Evolutionary conservation across 2,113 vertebrate genomes (phyloP).

Genomic region (Chloropsis cyanopogon): DNA sequence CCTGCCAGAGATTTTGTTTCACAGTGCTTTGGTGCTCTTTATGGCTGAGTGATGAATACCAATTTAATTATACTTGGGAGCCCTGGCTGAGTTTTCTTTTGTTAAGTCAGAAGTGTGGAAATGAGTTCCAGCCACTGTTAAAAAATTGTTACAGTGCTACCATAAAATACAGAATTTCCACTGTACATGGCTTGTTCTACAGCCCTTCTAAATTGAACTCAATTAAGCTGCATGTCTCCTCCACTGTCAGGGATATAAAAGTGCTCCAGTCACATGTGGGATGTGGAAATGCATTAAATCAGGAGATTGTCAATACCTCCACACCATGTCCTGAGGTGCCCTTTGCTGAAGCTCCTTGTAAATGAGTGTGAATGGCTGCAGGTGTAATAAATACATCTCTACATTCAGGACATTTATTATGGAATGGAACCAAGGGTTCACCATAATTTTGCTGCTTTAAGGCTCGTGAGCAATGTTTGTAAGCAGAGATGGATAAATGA

Average conservation of each 20-base stretch:
- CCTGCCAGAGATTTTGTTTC: slow-evolving; percentile 15
- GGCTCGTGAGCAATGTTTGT: background rate
- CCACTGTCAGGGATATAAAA: background rate
- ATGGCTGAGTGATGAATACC: slow-evolving; percentile 28
- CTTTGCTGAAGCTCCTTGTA: background rate
- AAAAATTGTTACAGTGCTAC: background rate
- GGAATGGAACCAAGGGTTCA: background rate
- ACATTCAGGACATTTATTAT: background rate
- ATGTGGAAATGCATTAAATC: slow-evolving; percentile 28
- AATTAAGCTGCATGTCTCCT: slow-evolving; percentile 25
- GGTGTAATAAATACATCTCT: background rate
- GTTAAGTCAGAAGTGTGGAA: slow-evolving; percentile 33
- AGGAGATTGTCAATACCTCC: background rate
- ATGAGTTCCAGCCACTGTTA: slow-evolving; percentile 30
- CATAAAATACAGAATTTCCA: slow-evolving; percentile 21
- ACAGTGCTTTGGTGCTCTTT: background rate
- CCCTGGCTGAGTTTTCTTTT: slow-evolving; percentile 19
- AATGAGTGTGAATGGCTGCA: background rate
- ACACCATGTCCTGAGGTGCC: background rate
- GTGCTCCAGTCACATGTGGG: background rate
- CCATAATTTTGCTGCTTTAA: background rate
- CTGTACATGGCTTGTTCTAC: slow-evolving; percentile 13
- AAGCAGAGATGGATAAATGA: background rate
- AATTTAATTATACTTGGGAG: slow-evolving; percentile 34
- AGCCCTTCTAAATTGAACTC: slow-evolving; percentile 6